Base-by-base conservation (phyloP, 2,797 vertebrate genomes). In the Echeneis naucrates region DNA sequence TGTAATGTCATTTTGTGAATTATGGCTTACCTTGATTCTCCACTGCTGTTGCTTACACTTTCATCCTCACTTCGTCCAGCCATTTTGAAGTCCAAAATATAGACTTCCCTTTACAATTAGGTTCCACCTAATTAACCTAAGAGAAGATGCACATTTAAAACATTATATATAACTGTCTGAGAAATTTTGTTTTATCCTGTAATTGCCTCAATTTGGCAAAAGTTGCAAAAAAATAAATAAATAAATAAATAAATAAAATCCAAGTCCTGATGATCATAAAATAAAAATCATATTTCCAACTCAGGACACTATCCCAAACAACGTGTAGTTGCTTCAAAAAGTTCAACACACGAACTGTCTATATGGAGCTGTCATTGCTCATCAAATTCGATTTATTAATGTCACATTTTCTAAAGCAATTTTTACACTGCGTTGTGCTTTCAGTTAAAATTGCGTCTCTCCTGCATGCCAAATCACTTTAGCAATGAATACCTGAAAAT, bases 31-130 rank as follows among this genome's bases (percentile, higher is more conserved):
- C 98, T 99, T 88, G 98, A 98, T 83, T 99, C 97, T 87, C 96
- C 97, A 82, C 96, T 97, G 89, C 96, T 98, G 92, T 99, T 99
- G 95, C 95, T 98, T 87, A 95, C 84, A 85, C 95, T 97, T 93
- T 99, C 98, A 85, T 99, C 96, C 93, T 99, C 97, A 87, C 96
- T 97, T 80, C 97, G 97, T 86, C 95, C 97, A 94, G 97, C 98
- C 98, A 99, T 99, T 92, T 91, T 96, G 93, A 94, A 87, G 75
- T 81, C 86, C 78, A 75, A 81, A 81, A 75, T 58, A 32, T 27
- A 84, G 80, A 82, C 75, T 78, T 82, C 66, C 62, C 79, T 75
- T 48, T 76, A 68, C 57, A 68, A 70, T 50, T 75, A 71, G 65
- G 67, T 61, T 68, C 71, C 72, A 85, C 79, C 84, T 83, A 59